Conservation (phyloP, 2,113 vertebrate genomes). For the Apodemus speciosus region DNA sequence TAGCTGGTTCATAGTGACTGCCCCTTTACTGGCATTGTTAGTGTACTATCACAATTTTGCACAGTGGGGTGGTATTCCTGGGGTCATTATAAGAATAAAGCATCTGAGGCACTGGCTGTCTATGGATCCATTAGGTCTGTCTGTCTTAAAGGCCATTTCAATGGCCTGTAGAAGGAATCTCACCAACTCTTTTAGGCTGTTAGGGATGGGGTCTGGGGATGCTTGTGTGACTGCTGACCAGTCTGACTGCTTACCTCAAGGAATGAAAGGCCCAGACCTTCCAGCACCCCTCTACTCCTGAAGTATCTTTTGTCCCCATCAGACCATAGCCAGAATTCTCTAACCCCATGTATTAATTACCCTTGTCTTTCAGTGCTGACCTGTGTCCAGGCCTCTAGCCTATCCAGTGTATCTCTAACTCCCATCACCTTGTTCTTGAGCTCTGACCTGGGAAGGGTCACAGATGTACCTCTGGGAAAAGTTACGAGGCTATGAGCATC, state of each 20-base stretch:
- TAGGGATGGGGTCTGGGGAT: background rate
- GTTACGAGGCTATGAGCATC: background rate
- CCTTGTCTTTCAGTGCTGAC: background rate
- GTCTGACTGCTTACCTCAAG: background rate
- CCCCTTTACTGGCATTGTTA: rapidly evolving
- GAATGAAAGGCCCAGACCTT: background rate
- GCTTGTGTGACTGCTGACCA: background rate
- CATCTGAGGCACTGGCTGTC: background rate
- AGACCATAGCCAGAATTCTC: background rate
- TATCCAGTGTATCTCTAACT: background rate
- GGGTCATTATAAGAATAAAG: background rate
- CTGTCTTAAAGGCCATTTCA: background rate
- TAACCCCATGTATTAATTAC: background rate
- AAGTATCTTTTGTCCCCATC: background rate
- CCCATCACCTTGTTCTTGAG: background rate
- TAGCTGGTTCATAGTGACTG: rapidly evolving
- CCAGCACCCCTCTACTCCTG: background rate
- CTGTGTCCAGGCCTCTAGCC: background rate
- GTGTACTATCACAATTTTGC: rapidly evolving
- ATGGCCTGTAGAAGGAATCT: background rate
- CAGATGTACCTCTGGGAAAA: background rate
- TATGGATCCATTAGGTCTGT: rapidly evolving
- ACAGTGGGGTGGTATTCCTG: rapidly evolving
- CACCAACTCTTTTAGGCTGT: background rate
- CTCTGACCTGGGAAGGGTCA: background rate